Evolutionary conservation across 1,140 invertebrate species (phyloP).

Genomic region (Mylabris phalerata): DNA sequence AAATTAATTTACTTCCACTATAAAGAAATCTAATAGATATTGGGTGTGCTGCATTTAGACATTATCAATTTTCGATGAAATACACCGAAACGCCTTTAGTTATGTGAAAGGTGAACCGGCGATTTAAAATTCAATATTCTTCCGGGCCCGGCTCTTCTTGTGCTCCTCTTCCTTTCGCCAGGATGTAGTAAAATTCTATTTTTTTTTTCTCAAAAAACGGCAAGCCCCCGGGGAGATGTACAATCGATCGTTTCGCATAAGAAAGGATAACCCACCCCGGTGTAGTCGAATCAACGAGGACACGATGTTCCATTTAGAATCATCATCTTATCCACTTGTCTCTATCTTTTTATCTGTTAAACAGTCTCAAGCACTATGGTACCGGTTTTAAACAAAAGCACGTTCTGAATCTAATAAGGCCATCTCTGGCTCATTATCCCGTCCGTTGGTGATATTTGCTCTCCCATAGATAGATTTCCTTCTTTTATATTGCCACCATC

Average conservation of each 20-base stretch:
- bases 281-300: conserved; percentile 16
- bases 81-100: neutral
- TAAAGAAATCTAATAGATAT: conserved; percentile 1
- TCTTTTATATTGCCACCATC: conserved; percentile 1
- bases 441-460: conserved; percentile 14
- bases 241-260: conserved; percentile 21
- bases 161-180: too few relatives aligned
- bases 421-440: conserved; percentile 19
- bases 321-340: conserved; percentile 24
- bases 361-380: conserved; percentile 11
- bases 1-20: conserved; percentile 12
- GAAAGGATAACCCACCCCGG: conserved; percentile 19
- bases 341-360: conserved; percentile 24
- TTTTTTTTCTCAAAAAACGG: conserved; percentile 3
- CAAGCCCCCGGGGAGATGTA: conserved; percentile 20
- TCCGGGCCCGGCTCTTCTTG: neutral
- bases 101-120: neutral
- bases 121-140: conserved; percentile 14
- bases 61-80: too few relatives aligned
- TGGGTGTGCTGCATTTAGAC: too few relatives aligned
- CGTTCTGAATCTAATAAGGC: conserved; percentile 23
- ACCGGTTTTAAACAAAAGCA: conserved; percentile 19
- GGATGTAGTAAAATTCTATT: conserved; percentile 14
- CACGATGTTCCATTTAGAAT: conserved; percentile 26
- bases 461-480: conserved; percentile 6